Conservation (phyloP, 2,113 vertebrate species). For the Pelecanus crispus region DNA sequence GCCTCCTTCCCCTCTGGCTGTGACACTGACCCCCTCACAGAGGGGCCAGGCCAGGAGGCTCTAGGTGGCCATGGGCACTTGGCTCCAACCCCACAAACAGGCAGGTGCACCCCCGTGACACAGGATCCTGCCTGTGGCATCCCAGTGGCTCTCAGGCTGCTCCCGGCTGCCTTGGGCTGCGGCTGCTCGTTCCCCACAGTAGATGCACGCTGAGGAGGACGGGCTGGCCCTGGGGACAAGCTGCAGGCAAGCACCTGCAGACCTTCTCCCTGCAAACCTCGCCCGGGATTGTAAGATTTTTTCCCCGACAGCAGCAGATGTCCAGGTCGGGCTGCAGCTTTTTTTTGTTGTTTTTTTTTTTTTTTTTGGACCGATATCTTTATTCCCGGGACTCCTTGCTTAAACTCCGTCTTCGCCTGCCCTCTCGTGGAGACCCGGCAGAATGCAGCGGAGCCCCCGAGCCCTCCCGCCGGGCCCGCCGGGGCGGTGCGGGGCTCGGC, state of each 20-base stretch:
- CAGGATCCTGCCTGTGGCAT: not conserved
- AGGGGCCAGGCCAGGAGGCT: not conserved
- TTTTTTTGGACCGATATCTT: no score
- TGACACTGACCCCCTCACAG: not conserved
- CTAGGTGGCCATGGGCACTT: not conserved
- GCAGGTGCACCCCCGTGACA: not conserved
- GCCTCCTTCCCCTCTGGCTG: not conserved
- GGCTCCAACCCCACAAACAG: not conserved
- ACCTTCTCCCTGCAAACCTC: not conserved
- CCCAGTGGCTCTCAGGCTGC: fast-evolving
- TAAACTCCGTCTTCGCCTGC: slow-evolving; percentile 25
- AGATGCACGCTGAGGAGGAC: no score
- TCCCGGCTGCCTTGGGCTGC: fast-evolving
- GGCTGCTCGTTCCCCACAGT: not conserved
- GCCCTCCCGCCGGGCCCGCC: not conserved
- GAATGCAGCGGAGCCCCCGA: not conserved
- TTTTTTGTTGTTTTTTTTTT: not conserved
- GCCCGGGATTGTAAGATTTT: not conserved
- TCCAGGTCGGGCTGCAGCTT: no score
- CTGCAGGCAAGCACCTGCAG: not conserved
- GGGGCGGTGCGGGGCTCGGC: no score
- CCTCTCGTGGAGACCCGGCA: slow-evolving; percentile 17
- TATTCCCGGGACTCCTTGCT: no score
- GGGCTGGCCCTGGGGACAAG: no score
- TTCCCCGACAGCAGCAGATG: not conserved